These are phyloP conservation scores for Mesorhabditis sp. DNA, from an alignment of 2,888 invertebrate species.

Conservation along the genomic window DNA sequence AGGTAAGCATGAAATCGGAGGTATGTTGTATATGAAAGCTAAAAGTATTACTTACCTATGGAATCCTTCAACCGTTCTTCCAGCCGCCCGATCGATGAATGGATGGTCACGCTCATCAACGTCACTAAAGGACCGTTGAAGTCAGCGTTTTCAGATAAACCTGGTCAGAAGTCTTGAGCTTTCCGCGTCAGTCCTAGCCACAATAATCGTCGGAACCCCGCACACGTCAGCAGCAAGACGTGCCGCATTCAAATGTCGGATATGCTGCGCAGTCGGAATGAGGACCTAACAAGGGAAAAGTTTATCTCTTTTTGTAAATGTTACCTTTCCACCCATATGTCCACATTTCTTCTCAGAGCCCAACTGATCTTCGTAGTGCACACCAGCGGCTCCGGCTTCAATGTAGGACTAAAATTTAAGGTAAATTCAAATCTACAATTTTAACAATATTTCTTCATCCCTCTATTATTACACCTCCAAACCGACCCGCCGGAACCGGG, in stretches of 20 bases:
- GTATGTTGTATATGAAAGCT: not conserved
- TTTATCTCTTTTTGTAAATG: not conserved
- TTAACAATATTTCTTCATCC: not conserved
- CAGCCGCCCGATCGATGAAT: constrained; percentile 56
- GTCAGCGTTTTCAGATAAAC: not conserved
- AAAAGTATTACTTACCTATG: constrained; percentile 24
- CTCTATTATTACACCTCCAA: too few relatives aligned
- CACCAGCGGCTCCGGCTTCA: constrained; percentile 57
- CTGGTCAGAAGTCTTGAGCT: constrained; percentile 57
- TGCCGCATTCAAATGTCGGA: constrained; percentile 59
- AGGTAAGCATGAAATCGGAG: not conserved
- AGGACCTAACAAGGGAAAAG: constrained; percentile 40
- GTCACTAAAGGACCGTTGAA: constrained; percentile 35
- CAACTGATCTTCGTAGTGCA: constrained; percentile 60
- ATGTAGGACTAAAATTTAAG: constrained; percentile 53
- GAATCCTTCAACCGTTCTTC: constrained; percentile 59
- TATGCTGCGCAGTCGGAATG: constrained; percentile 58
- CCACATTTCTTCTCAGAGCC: constrained; percentile 60
- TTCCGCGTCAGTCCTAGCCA: constrained; percentile 60
- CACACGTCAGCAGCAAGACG: constrained; percentile 59
- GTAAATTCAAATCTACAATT: not conserved
- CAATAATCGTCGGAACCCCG: constrained; percentile 58
- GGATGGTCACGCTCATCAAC: constrained; percentile 58
- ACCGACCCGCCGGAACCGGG: too few relatives aligned
- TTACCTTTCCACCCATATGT: constrained; percentile 58